Percentiles rank a stretch among this genome's conserved stretches.
These are phyloP conservation scores for Apodemus sylvaticus DNA, from an alignment of 2,113 vertebrate genomes.

Conservation along the genomic window DNA sequence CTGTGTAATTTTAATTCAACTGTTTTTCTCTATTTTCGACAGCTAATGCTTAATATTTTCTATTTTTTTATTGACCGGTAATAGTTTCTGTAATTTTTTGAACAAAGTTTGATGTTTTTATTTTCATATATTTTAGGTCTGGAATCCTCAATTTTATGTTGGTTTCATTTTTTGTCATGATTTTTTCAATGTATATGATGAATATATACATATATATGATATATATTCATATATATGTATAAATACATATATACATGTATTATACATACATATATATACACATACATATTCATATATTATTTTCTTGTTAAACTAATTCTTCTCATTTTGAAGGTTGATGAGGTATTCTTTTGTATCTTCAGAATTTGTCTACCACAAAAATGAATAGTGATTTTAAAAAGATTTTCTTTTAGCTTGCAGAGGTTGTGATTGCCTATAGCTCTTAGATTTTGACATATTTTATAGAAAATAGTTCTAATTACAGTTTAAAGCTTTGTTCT, in stretches of 20 bases:
- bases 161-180: neutral
- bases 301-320: neutral
- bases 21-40: neutral
- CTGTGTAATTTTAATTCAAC: neutral
- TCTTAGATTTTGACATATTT: neutral
- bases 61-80: neutral
- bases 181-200: no score
- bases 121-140: neutral
- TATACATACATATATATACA: no score
- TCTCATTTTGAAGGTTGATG: neutral
- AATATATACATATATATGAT: neutral
- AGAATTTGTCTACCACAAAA: neutral
- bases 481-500: neutral
- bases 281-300: neutral
- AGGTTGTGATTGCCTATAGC: neutral
- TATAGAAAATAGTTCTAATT: neutral
- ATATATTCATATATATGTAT: no score
- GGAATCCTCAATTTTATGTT: neutral
- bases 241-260: no score
- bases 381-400: neutral
- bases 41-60: no score
- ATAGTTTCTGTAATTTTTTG: neutral
- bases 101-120: neutral
- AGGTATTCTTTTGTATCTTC: neutral
- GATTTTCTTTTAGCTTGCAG: neutral